phyloP scores from a whole-genome alignment of 2,888 invertebrate species.

The Tetragonula carbonaria region DNA sequence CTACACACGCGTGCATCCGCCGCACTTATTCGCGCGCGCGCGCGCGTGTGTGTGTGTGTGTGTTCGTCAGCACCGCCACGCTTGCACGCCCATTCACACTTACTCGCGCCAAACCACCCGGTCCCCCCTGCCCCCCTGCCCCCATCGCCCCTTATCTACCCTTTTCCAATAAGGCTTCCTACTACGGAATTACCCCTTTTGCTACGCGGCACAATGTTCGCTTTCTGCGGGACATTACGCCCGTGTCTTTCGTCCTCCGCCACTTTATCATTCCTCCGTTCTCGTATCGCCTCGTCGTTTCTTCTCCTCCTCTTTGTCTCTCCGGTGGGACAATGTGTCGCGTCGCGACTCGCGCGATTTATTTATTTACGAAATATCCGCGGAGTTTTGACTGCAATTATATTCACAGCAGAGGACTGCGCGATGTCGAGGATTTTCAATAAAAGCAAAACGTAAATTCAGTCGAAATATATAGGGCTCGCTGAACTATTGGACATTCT shows the following conservation, averaged over 20 bases:
- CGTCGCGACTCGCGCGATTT: background rate
- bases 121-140: background rate
- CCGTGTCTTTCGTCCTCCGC: slow-evolving; percentile 63
- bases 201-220: slow-evolving; percentile 74
- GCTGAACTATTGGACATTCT: too few relatives aligned
- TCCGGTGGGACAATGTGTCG: background rate
- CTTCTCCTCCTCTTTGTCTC: background rate
- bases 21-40: slow-evolving; percentile 22
- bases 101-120: slow-evolving; percentile 28
- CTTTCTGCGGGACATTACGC: slow-evolving; percentile 76
- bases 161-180: slow-evolving; percentile 83
- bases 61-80: slow-evolving; percentile 25
- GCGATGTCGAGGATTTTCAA: too few relatives aligned
- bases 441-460: too few relatives aligned
- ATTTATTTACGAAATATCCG: too few relatives aligned
- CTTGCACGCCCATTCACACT: slow-evolving; percentile 58
- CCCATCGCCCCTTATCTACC: slow-evolving; percentile 80
- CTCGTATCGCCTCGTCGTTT: background rate
- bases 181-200: slow-evolving; percentile 81
- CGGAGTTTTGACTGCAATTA: too few relatives aligned
- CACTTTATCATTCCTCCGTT: slow-evolving; percentile 55
- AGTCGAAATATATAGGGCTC: too few relatives aligned
- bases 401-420: too few relatives aligned
- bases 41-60: background rate
- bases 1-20: slow-evolving; percentile 36